Conservation (phyloP, 2,888 invertebrate species). For the Scaptodrosophila latifasciaeformis region DNA sequence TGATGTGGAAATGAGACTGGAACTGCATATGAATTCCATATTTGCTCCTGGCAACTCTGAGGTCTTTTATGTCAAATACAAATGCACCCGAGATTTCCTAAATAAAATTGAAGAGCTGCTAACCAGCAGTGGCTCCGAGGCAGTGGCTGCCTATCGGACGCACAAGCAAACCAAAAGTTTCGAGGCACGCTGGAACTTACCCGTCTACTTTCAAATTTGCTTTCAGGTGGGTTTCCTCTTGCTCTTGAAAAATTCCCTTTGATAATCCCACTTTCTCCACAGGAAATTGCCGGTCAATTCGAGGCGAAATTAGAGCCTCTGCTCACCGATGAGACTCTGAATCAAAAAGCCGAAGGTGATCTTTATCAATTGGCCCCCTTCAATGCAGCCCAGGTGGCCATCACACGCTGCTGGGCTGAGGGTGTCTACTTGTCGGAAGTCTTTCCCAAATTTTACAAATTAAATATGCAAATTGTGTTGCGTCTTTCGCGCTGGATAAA, state of each 20-base stretch:
- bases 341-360: constrained; percentile 5
- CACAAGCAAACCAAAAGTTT: constrained; percentile 86
- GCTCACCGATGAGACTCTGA: constrained; percentile 51
- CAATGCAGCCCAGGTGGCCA: constrained; percentile 76
- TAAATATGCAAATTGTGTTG: constrained; percentile 88
- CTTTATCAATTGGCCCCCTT: constrained; percentile 71
- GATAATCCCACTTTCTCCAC: background rate
- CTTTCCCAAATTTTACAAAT: constrained; percentile 90
- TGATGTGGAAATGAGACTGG: constrained; percentile 87
- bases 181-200: constrained; percentile 92
- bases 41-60: constrained; percentile 95
- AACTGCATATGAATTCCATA: constrained; percentile 87
- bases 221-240: constrained; percentile 80
- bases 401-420: constrained; percentile 83
- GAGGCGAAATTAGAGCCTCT: constrained; percentile 66
- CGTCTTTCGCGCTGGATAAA: constrained; percentile 86
- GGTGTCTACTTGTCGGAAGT: constrained; percentile 87
- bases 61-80: constrained; percentile 88
- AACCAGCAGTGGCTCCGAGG: constrained; percentile 76
- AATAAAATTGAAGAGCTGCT: constrained; percentile 80
- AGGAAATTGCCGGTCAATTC: constrained; percentile 85
- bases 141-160: constrained; percentile 74
- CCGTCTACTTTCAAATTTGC: constrained; percentile 94
- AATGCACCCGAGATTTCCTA: constrained; percentile 85
- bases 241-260: background rate